These are phyloP conservation scores for Onychomys arenicola DNA, from an alignment of 2,797 vertebrate species.

Conservation along the genomic window DNA sequence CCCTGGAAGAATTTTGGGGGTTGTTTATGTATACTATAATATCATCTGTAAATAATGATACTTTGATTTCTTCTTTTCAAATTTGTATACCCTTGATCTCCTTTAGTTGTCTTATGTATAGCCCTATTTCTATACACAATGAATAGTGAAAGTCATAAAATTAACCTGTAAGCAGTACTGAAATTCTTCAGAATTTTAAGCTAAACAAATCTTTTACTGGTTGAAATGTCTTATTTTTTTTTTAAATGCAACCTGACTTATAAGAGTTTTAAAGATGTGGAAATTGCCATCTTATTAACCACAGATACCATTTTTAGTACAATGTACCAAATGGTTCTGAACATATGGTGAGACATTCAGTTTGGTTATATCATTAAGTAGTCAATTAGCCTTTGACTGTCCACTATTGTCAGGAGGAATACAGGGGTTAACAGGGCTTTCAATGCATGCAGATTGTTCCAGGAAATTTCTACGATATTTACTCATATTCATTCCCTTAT, in stretches of 20 bases:
- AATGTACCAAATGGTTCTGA: neutral
- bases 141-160: conserved; percentile 46
- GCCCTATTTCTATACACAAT: neutral
- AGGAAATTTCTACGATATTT: conserved; percentile 10
- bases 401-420: neutral
- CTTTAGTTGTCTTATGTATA: neutral
- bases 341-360: neutral
- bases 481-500: neutral
- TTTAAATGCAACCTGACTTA: neutral
- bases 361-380: neutral
- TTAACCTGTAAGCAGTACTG: neutral
- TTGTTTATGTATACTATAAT: neutral
- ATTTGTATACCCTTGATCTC: neutral
- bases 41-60: neutral
- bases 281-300: conserved; percentile 38
- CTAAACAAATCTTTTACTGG: neutral
- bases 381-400: conserved; percentile 19
- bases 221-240: neutral
- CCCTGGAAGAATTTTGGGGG: neutral
- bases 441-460: neutral
- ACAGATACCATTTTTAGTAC: conserved; percentile 27
- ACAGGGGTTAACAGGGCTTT: neutral
- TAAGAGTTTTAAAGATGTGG: neutral
- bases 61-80: neutral
- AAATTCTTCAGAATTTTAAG: conserved; percentile 43